Conservation (phyloP, 2,113 vertebrate species). For the Nannobrachium achirus region DNA sequence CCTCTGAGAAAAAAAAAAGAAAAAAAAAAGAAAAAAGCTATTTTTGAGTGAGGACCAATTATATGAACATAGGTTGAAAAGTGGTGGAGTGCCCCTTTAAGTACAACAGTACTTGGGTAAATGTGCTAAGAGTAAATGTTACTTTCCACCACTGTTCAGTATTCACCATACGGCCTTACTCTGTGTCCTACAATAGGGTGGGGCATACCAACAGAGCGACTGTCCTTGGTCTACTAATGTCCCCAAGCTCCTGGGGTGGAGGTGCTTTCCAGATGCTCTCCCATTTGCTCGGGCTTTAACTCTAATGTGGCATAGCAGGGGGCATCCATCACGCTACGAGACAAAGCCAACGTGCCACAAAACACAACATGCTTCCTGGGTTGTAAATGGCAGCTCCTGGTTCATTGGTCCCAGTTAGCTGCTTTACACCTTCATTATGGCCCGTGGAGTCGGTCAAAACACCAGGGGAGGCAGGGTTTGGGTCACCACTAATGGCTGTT, state of each 20-base stretch:
- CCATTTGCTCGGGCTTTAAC: constrained; percentile 12
- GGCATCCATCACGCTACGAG: constrained; percentile 34
- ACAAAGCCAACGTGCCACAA: constrained; percentile 1
- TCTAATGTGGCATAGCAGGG: constrained; percentile 23
- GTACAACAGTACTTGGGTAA: too few relatives aligned
- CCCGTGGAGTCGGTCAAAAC: not conserved
- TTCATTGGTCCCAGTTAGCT: not conserved
- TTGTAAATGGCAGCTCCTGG: not conserved
- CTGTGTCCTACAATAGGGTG: not conserved
- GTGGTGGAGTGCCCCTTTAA: too few relatives aligned
- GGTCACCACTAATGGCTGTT: too few relatives aligned
- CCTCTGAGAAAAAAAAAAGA: too few relatives aligned
- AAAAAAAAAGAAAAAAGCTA: too few relatives aligned
- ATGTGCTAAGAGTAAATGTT: too few relatives aligned
- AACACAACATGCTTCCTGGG: not conserved
- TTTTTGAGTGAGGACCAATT: too few relatives aligned
- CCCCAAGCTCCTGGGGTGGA: constrained; percentile 23
- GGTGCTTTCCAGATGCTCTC: constrained; percentile 38
- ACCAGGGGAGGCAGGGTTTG: too few relatives aligned
- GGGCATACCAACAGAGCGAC: not conserved
- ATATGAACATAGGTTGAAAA: too few relatives aligned
- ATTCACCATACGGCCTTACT: not conserved
- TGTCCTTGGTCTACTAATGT: constrained; percentile 47
- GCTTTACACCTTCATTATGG: not conserved
- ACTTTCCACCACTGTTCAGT: too few relatives aligned